Evolutionary conservation across 2,888 invertebrate species (phyloP), one percentile per base, ranked within the genome.

Genomic region (Agrypnus murinus): DNA sequence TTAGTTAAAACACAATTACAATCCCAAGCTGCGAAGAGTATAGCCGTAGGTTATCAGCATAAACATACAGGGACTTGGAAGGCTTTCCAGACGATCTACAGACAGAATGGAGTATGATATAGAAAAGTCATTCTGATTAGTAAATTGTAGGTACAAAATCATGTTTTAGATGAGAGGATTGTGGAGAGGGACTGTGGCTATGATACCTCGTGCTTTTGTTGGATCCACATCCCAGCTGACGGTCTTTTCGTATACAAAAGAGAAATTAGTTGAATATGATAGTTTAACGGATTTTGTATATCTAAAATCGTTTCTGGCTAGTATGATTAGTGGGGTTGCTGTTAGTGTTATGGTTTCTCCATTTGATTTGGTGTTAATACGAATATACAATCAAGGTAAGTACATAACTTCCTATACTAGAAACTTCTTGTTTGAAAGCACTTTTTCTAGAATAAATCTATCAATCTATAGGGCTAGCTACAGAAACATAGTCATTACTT

Each of bases 1-100:
- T 88, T 95, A 82, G 87, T 96, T 9, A 96, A 96, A 87, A 95
- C 95, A 1, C 96, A 96, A 79, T 88, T 96, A 63, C 96, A 96
- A 83, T 89, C 95, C 0, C 88, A 91, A 74, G 90, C 94, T 6
- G 89, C 89, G 53, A 88, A 89, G 7, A 88, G 89, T 58, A 95
- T 95, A 77, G 95, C 95, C 15, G 96, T 96, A 0, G 96, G 96
- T 0, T 88, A 92, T 81, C 96, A 96, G 81, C 94, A 95, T 84
- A 84, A 88, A 14, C 93, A 95, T 82, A 85, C 82, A 77, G 90
- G 93, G 0, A 87, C 87, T 77, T 77, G 85, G 53, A 84, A 87
- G 70, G 90, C 89, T 0, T 81, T 90, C 50, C 75, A 77, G 8
- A 86, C 84, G 25, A 90, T 90, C 70, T 88, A 87, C 79, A 86